phyloP scores from a whole-genome alignment of 2,888 invertebrate genomes.

The Temnothorax unifasciatus region DNA sequence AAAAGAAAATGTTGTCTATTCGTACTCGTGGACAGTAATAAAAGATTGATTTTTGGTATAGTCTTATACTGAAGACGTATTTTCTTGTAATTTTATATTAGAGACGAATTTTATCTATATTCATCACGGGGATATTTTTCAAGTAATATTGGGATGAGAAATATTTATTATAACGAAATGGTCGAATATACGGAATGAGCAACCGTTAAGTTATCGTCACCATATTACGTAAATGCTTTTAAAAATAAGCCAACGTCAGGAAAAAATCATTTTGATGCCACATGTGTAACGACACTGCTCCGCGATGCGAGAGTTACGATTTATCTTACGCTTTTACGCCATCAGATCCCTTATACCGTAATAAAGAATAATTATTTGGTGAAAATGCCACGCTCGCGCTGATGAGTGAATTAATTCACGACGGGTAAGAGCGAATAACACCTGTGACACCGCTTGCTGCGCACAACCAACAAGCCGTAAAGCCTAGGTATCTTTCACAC shows the following conservation, averaged over 20 bases:
- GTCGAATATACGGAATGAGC: neutral
- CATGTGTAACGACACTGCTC: neutral
- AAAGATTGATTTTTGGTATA: constrained; percentile 16
- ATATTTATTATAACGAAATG: neutral
- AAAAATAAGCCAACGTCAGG: neutral
- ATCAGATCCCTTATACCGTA: constrained; percentile 12
- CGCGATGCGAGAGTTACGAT: neutral
- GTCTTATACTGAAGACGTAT: neutral
- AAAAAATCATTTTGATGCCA: neutral
- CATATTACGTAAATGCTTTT: neutral
- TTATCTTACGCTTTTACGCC: constrained; percentile 11
- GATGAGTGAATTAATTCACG: constrained; percentile 40
- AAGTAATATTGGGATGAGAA: neutral
- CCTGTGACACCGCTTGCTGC: neutral
- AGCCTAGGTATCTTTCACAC: constrained; percentile 2
- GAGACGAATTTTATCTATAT: neutral
- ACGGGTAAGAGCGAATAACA: constrained; percentile 24
- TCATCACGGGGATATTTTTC: neutral
- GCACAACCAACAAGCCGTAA: neutral
- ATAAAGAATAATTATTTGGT: constrained; percentile 50
- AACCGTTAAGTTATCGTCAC: neutral
- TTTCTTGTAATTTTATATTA: constrained; percentile 26
- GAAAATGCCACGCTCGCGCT: neutral
- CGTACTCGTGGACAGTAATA: neutral
- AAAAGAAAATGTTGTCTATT: constrained; percentile 8